phyloP scores from a whole-genome alignment of 1,140 invertebrate species.

The Physella acuta region DNA sequence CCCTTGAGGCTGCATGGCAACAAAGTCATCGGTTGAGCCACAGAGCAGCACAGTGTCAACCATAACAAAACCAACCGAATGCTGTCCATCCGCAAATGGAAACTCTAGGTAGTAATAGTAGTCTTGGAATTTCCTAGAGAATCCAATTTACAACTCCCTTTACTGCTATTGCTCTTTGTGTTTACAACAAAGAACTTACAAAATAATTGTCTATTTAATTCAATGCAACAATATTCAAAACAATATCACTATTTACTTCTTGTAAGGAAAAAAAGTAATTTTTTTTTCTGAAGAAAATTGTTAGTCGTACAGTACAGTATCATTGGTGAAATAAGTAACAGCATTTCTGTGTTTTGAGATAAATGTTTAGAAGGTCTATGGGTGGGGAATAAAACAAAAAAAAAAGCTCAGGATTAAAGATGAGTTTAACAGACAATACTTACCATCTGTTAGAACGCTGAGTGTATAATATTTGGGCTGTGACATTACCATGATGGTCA shows the following conservation, averaged over 20 bases:
- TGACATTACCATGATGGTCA: conserved; percentile 59
- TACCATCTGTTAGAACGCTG: conserved; percentile 60
- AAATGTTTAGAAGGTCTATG: too few species aligned
- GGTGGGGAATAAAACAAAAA: not conserved
- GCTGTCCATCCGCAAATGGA: conserved; percentile 22
- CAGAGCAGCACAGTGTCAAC: conserved; percentile 62
- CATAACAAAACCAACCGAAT: conserved; percentile 58
- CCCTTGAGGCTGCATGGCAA: conserved; percentile 35
- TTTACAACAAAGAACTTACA: too few species aligned
- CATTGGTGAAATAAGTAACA: too few species aligned
- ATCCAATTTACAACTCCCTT: too few species aligned
- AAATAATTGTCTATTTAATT: too few species aligned
- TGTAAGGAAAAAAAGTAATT: too few species aligned
- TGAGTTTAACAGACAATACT: conserved; percentile 12
- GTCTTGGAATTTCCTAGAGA: conserved; percentile 61
- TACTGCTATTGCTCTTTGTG: too few species aligned
- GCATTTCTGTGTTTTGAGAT: too few species aligned
- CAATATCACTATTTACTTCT: too few species aligned
- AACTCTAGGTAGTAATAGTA: conserved; percentile 58
- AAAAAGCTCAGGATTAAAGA: not conserved
- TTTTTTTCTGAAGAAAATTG: too few species aligned
- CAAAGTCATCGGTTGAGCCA: conserved; percentile 55
- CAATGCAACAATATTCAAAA: too few species aligned
- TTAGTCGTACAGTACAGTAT: too few species aligned
- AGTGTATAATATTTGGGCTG: conserved; percentile 52